Evolutionary conservation across 2,797 vertebrate species (phyloP).

Genomic region (Phylloscopus collybita): DNA sequence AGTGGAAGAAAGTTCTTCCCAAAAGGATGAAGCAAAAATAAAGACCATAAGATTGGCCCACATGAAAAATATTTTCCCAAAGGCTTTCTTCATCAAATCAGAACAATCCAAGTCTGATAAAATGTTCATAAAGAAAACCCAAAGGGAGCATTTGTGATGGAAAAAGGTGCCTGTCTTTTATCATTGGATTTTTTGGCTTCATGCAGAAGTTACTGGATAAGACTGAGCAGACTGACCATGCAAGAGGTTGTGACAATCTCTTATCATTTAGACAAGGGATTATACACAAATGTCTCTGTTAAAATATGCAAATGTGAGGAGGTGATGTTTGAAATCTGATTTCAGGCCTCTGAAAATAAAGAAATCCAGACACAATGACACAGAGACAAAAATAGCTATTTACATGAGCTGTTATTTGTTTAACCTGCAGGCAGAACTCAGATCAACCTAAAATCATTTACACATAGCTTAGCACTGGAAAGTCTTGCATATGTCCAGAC

Average conservation of each 20-base stretch:
- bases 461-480: neutral
- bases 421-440: neutral
- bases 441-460: neutral
- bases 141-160: neutral
- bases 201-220: neutral
- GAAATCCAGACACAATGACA: neutral
- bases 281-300: neutral
- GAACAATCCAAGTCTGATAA: neutral
- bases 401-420: neutral
- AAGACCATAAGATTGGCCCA: neutral
- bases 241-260: neutral
- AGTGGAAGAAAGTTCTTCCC: neutral
- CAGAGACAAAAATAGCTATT: neutral
- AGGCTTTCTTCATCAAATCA: neutral
- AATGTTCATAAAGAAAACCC: neutral
- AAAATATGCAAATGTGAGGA: neutral
- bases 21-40: neutral
- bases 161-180: neutral
- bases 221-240: neutral
- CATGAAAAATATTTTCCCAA: neutral
- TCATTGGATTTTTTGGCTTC: neutral
- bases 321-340: neutral
- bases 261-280: neutral
- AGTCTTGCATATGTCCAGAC: neutral
- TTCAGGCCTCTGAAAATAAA: slow-evolving; percentile 5